Evolutionary conservation across 92 coral and sea anemone genomes (phyloP), one percentile per base, ranked within the genome.

Genomic region (Porites divaricata): DNA sequence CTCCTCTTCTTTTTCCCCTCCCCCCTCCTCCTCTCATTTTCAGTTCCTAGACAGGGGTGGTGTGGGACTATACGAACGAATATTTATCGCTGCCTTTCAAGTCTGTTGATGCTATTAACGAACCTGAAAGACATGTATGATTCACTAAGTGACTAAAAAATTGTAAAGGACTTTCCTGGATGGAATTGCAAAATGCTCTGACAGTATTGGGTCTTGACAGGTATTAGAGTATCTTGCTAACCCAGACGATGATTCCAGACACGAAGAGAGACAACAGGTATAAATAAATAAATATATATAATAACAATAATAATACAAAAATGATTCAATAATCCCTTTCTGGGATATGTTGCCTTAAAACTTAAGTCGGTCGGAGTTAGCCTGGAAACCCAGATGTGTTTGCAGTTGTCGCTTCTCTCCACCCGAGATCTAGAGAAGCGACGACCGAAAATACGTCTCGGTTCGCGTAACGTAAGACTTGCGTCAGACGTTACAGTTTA

Each of bases 181-280:
- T n/a, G 6, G 24, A 35, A 20, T 25, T 62, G 68, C 50, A 2
- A 35, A 35, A 35, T 7, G n/a, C 9, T 20, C 65, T 67, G 20
- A 11, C 28, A 8, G 0, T 83, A 11, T 23, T 89, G 24, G 1
- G 17, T 75, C 56, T 76, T 13, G 53, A 10, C 63, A 96, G 99
- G 98, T 96, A 13, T 76, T 96, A 63, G 99, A 96, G 81, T 96
- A 96, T 83, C 89, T 96, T 67, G 95, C 99, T 6, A 96, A 96
- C 54, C 99, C 99, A 8, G 99, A 96, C 59, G 99, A 96, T 59
- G 98, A 92, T 71, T 88, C 95, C 26, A 87, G 98, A 74, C 99
- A 96, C 73, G 96, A 96, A 56, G 99, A 96, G 67, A 81, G 99
- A 72, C 98, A 96, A 71, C 99, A 96, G 92, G 99, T 96, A 35